Evolutionary conservation across 1,140 invertebrate species (phyloP), one percentile per base, ranked within the genome.

Genomic region (Platyscapa corneri): DNA sequence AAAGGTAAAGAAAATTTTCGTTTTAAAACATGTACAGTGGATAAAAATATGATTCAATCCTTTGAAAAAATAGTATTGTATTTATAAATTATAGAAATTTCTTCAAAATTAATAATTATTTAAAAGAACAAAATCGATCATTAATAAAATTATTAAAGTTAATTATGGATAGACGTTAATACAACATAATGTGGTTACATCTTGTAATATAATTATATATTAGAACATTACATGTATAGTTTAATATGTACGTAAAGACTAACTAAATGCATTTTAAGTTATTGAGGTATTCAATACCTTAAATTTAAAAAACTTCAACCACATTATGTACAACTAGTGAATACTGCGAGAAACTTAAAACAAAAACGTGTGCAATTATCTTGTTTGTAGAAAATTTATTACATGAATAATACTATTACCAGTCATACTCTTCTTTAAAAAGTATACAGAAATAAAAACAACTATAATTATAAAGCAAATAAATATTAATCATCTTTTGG

Each of bases 371-470:
- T 20, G 34, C 20, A 70, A 0, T 37, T 67, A 20, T 70, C 67
- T 70, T 23, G 67, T 70, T 70, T 37, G 67, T 37, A 34, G 67
- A 70, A 70, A 67, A 70, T 70, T 70, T 70, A 37, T 23, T 37
- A 16, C 67, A 16, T 30, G 37, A 70, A 70, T 70, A 70, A 70
- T 70, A 70, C 20, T 37, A 37, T 37, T 70, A 20, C 16, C 3
- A 70, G 67, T 34, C 10, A 70, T 7, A 37, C 0, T 70, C 32
- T 0, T 37, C 20, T 70, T 70, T 70, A 34, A 16, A 20, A 70
- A n/a, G n/a, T n/a, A n/a, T n/a, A n/a, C n/a, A n/a, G n/a, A n/a
- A n/a, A n/a, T n/a, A n/a, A n/a, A n/a, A n/a, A n/a, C n/a, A n/a
- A n/a, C n/a, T n/a, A n/a, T 70, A 16, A 37, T 37, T 34, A 70